phyloP scores from a whole-genome alignment of 2,113 vertebrate species.

The Emberiza fucata region DNA sequence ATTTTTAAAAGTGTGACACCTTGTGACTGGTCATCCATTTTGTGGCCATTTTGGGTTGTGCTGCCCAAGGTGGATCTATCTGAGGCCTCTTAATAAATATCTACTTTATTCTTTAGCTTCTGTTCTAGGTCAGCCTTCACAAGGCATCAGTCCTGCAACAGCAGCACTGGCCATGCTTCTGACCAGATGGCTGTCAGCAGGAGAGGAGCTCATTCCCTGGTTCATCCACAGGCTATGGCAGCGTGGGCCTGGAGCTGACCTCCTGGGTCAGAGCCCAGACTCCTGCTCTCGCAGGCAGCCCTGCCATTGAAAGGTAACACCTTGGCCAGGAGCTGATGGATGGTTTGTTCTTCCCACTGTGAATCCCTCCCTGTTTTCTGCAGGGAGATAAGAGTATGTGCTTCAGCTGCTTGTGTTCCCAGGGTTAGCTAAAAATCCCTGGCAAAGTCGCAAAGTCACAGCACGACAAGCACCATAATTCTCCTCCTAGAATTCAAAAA shows the following conservation, averaged over 20 bases:
- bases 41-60: too few species aligned
- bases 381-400: background rate
- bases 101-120: background rate
- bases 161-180: background rate
- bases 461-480: background rate
- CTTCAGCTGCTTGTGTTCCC: background rate
- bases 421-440: background rate
- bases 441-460: background rate
- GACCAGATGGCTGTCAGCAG: background rate
- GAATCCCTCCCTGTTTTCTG: background rate
- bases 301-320: background rate
- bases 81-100: too few species aligned
- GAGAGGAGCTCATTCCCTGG: background rate
- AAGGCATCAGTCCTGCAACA: background rate
- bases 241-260: background rate
- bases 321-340: background rate
- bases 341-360: background rate
- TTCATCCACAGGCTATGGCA: background rate
- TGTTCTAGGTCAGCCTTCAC: background rate
- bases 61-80: too few species aligned
- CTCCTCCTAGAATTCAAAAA: background rate
- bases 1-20: too few species aligned
- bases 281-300: background rate
- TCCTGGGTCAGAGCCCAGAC: background rate
- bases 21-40: too few species aligned